Base-by-base conservation (phyloP, 2,888 invertebrate genomes). In the Aphrophora alni region DNA sequence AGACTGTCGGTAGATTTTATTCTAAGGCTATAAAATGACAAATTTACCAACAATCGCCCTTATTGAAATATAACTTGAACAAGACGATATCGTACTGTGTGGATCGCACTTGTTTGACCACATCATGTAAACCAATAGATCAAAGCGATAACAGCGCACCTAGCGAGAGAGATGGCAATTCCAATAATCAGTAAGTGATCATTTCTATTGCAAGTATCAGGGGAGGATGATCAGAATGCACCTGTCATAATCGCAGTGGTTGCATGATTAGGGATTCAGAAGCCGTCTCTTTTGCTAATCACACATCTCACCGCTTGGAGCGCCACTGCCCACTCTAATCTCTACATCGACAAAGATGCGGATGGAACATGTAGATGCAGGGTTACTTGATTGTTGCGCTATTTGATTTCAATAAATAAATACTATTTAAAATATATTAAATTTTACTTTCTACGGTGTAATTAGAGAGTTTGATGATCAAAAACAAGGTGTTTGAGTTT, bases 211-310 rank as follows among this genome's bases (percentile, higher is more conserved):
- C 8, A 33, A 33, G 33, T 33, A 33, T 33, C 33, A 33, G 33
- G 33, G 33, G 33, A 5, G 33, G 33, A 33, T 33, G 33, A 33
- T 59, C 59, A 59, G 59, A 59, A 59, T 59, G 59, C 59, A 59
- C 59, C 59, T 59, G 59, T 59, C 59, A 59, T 59, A 59, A 59
- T 59, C 4, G 59, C 21, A 59, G 59, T 59, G 21, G 59, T 59
- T 21, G 59, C 59, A 59, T 59, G 59, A 59, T 59, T 59, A 59
- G 12, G 59, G 59, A 59, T 59, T 59, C 59, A 59, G 59, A 59
- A 59, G 59, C 59, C 59, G 59, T 59, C 59, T 59, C 59, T 59
- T 59, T 59, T 59, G 59, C 59, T 59, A 59, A 59, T 59, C 59
- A 21, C 59, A 21, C n/a, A 59, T 59, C 59, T 59, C 59, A 4